Conservation (phyloP, 2,797 vertebrate genomes). For the Podarcis siculus region DNA sequence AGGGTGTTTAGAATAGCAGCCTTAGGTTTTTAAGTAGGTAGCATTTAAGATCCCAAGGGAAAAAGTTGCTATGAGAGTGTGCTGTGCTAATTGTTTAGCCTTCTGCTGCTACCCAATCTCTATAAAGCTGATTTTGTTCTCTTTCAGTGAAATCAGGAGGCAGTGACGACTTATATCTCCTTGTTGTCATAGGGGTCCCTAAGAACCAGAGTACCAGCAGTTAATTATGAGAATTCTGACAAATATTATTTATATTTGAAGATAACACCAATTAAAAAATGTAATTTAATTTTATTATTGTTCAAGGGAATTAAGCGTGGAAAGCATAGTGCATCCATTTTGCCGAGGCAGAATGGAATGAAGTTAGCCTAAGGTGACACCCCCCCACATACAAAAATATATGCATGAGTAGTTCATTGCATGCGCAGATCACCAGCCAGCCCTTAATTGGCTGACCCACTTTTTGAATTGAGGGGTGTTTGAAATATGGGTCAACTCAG, state of each 20-base stretch:
- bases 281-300: not conserved
- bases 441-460: not conserved
- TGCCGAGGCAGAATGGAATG: not conserved
- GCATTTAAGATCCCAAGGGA: not conserved
- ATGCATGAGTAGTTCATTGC: not conserved
- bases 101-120: not conserved
- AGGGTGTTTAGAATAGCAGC: not conserved
- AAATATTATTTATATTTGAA: not conserved
- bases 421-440: no score
- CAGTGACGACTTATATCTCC: not conserved
- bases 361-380: not conserved
- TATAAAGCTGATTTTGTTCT: not conserved
- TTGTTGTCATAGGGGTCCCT: not conserved
- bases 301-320: not conserved
- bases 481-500: conserved; percentile 10
- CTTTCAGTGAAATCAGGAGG: not conserved
- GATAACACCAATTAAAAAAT: not conserved
- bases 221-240: not conserved
- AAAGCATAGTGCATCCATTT: not conserved
- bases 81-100: not conserved
- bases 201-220: not conserved
- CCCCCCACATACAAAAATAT: not conserved
- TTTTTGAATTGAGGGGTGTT: not conserved
- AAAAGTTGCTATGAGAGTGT: not conserved
- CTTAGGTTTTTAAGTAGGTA: not conserved